Percentiles rank a stretch among this genome's conserved stretches.
These are phyloP conservation scores for Mormyrus proboscirostris DNA, from an alignment of 2,797 vertebrate species.

Conservation along the genomic window DNA sequence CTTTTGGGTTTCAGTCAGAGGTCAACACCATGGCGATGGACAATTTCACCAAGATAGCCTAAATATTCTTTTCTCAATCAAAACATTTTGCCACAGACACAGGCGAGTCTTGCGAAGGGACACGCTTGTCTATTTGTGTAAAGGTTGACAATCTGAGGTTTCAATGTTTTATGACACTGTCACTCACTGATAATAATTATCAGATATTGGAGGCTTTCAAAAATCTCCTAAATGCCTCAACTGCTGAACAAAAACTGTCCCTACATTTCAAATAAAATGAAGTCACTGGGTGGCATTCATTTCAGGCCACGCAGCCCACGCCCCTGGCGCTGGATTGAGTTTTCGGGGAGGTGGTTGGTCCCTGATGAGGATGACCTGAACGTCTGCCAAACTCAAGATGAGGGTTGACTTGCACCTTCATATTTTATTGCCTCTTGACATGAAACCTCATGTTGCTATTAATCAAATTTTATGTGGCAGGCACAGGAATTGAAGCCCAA, in stretches of 20 bases:
- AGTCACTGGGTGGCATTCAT: background rate
- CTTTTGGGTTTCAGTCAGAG: background rate
- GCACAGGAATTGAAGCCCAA: conserved; percentile 31
- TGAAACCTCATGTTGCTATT: conserved; percentile 55
- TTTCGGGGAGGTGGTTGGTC: conserved; percentile 32
- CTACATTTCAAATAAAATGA: background rate
- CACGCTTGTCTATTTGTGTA: background rate
- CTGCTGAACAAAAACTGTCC: background rate
- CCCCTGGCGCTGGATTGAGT: conserved; percentile 10
- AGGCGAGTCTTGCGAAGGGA: background rate
- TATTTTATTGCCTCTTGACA: conserved; percentile 65
- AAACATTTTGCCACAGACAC: background rate
- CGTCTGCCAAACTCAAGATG: conserved; percentile 51
- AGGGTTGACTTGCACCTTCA: conserved; percentile 60
- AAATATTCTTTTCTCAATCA: background rate
- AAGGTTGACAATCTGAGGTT: background rate
- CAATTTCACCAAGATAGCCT: background rate
- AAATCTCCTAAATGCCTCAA: background rate
- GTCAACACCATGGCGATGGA: background rate
- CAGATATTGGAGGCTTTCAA: background rate
- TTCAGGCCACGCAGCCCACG: background rate
- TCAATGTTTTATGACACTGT: background rate
- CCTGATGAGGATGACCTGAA: conserved; percentile 44
- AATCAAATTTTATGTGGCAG: conserved; percentile 54
- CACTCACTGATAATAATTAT: background rate